Base-by-base conservation (phyloP, 2,797 vertebrate species). In the Sebastes iracundus region DNA sequence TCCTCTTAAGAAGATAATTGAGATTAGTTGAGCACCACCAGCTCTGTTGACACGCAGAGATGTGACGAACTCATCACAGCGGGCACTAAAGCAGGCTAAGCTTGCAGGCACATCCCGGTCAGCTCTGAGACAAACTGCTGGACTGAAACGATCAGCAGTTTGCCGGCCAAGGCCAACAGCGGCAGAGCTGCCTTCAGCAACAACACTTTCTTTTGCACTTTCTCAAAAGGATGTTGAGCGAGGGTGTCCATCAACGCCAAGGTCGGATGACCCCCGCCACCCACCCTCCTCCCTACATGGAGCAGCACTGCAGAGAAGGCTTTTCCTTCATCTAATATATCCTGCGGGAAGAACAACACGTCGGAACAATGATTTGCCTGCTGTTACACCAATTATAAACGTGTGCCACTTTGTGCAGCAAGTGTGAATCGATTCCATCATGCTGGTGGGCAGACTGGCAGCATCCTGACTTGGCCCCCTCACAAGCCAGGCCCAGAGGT, bases 361-460 rank as follows among this genome's bases (percentile, higher is more conserved):
- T 28, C 14, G 23, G 9, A 68, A 66, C 63, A 77, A 69, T 69
- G 4, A 61, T 55, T 52, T 52, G 5, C 56, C 23, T 75, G 5
- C 25, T 74, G 66, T 63, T 84, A 42, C 23, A 59, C 6, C 11
- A 27, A 42, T 78, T 64, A 66, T 56, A 35, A 75, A 67, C 32
- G 32, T 42, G 16, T 63, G 35, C n/a, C 33, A 38, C 10, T 68
- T 78, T n/a, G 63, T 23, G 49, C 23, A 20, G 11, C 28, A 61
- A 67, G 52, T 59, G 52, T 82, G 66, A 53, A 30, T 42, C 12
- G 59, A 61, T 82, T 67, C 38, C 32, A 60, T 59, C 66, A 28
- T 25, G 38, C 64, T 38, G 27, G 4, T 49, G 61, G 59, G 18
- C 53, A 38, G 27, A 64, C 23, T 59, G 33, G 42, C 33, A 78